Conservation (phyloP, 1,140 invertebrate species). For the Drosophila hydei region DNA sequence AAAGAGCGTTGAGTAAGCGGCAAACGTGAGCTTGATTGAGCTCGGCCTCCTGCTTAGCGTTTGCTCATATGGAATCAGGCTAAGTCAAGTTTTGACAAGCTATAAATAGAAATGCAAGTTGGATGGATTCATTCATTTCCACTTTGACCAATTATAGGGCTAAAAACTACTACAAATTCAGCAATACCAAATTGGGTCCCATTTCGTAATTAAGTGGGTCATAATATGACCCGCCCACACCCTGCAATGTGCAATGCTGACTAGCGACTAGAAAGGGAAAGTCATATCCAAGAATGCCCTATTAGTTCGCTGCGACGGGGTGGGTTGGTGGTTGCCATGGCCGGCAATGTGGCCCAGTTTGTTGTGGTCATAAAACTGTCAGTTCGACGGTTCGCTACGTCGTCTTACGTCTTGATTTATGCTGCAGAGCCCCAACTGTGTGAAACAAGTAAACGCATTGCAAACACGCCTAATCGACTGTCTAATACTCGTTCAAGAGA, state of each 20-base stretch:
- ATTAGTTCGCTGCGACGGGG: neutral
- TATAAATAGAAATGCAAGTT: no score
- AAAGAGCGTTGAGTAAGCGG: no score
- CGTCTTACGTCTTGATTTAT: constrained; percentile 62
- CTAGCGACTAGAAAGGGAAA: no score
- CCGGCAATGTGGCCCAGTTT: constrained; percentile 31
- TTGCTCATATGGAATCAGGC: no score
- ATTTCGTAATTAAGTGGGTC: constrained; percentile 35
- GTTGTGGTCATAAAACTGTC: constrained; percentile 76
- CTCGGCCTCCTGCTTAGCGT: no score
- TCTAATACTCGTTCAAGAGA: no score
- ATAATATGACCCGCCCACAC: constrained; percentile 29
- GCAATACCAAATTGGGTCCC: neutral
- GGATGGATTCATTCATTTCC: neutral
- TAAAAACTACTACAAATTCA: no score
- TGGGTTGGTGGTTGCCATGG: constrained; percentile 30
- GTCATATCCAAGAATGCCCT: constrained; percentile 5
- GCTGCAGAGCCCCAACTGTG: constrained; percentile 21
- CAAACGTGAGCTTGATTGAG: no score
- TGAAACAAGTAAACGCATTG: neutral
- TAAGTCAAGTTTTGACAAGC: no score
- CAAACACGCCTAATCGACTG: no score
- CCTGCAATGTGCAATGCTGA: no score
- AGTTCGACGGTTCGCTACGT: constrained; percentile 59
- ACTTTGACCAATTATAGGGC: constrained; percentile 1